phyloP scores from a whole-genome alignment of 2,888 invertebrate genomes.

The Lasius fuliginosus region DNA sequence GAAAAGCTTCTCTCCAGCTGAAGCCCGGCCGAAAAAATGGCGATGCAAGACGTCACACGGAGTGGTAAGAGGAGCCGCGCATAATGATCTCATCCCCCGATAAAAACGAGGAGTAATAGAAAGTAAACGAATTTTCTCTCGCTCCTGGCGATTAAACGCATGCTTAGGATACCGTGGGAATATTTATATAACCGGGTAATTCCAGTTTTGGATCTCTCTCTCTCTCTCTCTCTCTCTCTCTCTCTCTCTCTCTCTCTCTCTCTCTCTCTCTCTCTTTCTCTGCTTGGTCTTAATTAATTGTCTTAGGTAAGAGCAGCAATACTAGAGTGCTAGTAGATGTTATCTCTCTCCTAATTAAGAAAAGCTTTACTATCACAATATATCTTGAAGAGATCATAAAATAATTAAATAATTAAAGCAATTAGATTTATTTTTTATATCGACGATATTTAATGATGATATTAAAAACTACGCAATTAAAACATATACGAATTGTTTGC shows the following conservation, averaged over 20 bases:
- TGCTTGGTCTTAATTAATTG: slow-evolving; percentile 41
- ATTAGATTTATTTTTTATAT: not conserved
- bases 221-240: too few relatives aligned
- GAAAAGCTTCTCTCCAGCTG: slow-evolving; percentile 66
- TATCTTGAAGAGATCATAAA: not conserved
- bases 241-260: too few relatives aligned
- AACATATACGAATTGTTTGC: too few relatives aligned
- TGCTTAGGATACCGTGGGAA: slow-evolving; percentile 27
- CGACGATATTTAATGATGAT: not conserved
- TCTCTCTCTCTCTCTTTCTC: not conserved
- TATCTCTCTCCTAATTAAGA: not conserved
- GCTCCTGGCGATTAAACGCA: slow-evolving; percentile 49
- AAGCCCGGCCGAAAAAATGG: slow-evolving; percentile 74
- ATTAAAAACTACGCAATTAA: not conserved
- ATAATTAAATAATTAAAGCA: not conserved
- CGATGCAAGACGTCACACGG: slow-evolving; percentile 75
- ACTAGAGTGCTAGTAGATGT: not conserved
- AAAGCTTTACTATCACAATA: not conserved
- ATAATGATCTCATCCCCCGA: slow-evolving; percentile 85
- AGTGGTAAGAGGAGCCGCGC: slow-evolving; percentile 48
- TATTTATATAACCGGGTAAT: slow-evolving; percentile 40
- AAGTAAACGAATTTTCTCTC: slow-evolving; percentile 81
- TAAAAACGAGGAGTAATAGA: slow-evolving; percentile 84
- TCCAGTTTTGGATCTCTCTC: not conserved
- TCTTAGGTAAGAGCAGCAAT: not conserved